phyloP scores from a whole-genome alignment of 2,888 invertebrate species.

The Idaea straminata region DNA sequence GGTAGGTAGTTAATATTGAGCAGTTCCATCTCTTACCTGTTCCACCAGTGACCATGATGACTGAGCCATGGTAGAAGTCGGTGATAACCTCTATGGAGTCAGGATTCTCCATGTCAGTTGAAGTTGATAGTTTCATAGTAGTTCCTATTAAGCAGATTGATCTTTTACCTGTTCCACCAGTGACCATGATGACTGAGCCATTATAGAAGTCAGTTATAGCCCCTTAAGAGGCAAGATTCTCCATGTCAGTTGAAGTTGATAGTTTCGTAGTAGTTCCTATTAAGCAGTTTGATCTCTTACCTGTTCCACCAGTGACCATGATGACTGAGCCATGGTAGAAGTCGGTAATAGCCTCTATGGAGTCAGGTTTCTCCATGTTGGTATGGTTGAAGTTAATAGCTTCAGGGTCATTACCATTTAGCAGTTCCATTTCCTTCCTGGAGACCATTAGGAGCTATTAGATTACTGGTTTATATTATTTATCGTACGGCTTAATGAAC shows the following conservation, averaged over 20 bases:
- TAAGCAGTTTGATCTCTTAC: slow-evolving; percentile 13
- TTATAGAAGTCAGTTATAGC: slow-evolving; percentile 76
- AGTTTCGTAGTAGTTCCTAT: no score
- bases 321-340: slow-evolving; percentile 79
- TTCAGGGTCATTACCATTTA: slow-evolving; percentile 62
- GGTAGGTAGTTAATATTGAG: no score
- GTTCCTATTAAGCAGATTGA: background rate
- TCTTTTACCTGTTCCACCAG: slow-evolving; percentile 60
- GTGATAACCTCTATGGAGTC: slow-evolving; percentile 54
- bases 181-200: slow-evolving; percentile 75
- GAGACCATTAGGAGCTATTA: slow-evolving; percentile 4
- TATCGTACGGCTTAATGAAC: background rate
- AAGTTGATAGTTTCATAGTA: no score
- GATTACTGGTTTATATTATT: background rate
- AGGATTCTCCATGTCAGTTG: no score
- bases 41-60: slow-evolving; percentile 78
- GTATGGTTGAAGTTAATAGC: slow-evolving; percentile 49
- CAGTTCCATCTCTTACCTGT: slow-evolving; percentile 22
- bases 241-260: no score
- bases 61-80: slow-evolving; percentile 76
- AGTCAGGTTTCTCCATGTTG: slow-evolving; percentile 34
- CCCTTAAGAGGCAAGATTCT: slow-evolving; percentile 40
- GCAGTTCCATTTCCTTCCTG: slow-evolving; percentile 54
- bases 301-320: slow-evolving; percentile 74
- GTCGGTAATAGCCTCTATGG: slow-evolving; percentile 57